Evolutionary conservation across 2,888 invertebrate genomes (phyloP).

Genomic region (Uloborus plumipes): DNA sequence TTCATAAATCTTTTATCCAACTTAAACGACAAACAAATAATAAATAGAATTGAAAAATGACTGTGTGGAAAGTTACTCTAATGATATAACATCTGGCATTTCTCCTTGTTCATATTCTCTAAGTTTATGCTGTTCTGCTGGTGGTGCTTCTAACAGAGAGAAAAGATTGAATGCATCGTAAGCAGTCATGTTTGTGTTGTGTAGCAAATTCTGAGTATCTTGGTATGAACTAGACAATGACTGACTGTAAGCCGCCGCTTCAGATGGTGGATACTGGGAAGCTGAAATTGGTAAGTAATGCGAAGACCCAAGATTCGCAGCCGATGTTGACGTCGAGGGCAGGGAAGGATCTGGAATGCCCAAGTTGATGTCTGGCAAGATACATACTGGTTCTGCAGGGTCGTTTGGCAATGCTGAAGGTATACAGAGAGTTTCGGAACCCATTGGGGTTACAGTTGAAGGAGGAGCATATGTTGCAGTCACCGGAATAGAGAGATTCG

Average conservation of each 20-base stretch:
- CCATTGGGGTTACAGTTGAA: not conserved
- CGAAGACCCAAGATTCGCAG: constrained; percentile 20
- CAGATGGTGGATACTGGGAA: no score
- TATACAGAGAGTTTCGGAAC: constrained; percentile 9
- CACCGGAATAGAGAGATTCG: no score
- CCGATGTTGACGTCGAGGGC: constrained; percentile 39
- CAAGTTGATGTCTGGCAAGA: constrained; percentile 29
- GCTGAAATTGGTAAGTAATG: constrained; percentile 21
- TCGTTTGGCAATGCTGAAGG: constrained; percentile 10
- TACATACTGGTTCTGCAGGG: constrained; percentile 22
- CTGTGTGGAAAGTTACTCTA: constrained; percentile 15
- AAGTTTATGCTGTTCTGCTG: constrained; percentile 14
- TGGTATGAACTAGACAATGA: no score
- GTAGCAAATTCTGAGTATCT: no score
- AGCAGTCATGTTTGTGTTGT: not conserved
- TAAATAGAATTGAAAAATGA: not conserved
- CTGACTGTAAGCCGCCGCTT: no score
- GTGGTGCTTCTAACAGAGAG: constrained; percentile 26
- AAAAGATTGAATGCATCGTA: constrained; percentile 30
- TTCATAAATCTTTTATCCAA: no score
- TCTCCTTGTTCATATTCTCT: constrained; percentile 26
- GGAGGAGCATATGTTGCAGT: not conserved
- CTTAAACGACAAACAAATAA: no score
- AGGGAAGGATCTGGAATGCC: constrained; percentile 24
- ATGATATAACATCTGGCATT: constrained; percentile 49